Base-by-base conservation (phyloP, 2,113 vertebrate species). In the Mus spicilegus region DNA sequence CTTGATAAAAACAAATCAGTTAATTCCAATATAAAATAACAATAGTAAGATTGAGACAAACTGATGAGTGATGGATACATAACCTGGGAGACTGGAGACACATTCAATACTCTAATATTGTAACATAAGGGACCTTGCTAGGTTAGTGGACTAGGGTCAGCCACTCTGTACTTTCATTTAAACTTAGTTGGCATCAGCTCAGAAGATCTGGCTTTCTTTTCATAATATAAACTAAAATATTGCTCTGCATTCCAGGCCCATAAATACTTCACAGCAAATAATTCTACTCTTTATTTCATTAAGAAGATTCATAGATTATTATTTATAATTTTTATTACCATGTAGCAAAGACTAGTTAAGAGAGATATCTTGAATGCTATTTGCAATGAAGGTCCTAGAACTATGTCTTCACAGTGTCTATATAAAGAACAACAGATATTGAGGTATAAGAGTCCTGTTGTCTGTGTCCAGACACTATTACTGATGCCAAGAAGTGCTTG, bases 121-220 rank as follows among this genome's bases (percentile, higher is more conserved):
- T n/a, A 8, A 72, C 6, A 8, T 19, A 72, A 72, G 69, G 30
- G 33, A 72, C n/a, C 16, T 72, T 36, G 16, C 12, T 54, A 49
- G 16, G 33, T 51, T 33, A 56, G 17, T 54, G 77, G 33, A 19
- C 28, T 54, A n/a, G 17, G 20, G 1, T 24, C 69, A 56, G 5
- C 1, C 6, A n/a, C 3, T 20, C 6, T 69, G 12, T 3, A 1
- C 61, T 6, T 5, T 19, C 33, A 6, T 56, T 56, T 22, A 80
- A 54, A 36, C 2, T 9, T 54, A 56, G 30, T 19, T 58, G 17
- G 58, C 58, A 58, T 58, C 58, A 58, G 17, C 58, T 58, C 17
- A 58, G 58, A 58, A 58, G 58, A 5, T 58, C 17, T 58, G 14
- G 58, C 58, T 19, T 94, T 70, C 56, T 72, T 95, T 75, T 26